Percentiles rank a stretch among this genome's conserved stretches.
Evolutionary conservation across 2,113 vertebrate species (phyloP).

Genomic region (Pteropus alecto): DNA sequence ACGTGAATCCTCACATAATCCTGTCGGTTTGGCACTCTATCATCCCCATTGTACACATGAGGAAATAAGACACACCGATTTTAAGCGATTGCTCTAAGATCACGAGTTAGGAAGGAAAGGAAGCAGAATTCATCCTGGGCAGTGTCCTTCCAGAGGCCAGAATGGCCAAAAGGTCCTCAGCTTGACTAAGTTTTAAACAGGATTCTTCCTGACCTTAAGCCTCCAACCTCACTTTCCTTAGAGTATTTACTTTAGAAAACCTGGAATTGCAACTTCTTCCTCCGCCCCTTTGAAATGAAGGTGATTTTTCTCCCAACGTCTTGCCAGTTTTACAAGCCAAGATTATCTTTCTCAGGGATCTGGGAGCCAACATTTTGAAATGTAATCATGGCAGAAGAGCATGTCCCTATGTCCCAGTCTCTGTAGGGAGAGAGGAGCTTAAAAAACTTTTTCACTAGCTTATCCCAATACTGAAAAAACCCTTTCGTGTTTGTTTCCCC

Average conservation of each 20-base stretch:
- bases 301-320: not conserved
- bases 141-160: not conserved
- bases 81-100: not conserved
- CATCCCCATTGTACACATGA: not conserved
- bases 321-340: too few species aligned
- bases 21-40: not conserved
- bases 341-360: too few species aligned
- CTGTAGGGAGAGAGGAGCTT: too few species aligned
- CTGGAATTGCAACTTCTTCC: not conserved
- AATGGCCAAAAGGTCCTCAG: accelerated
- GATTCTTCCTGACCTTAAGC: not conserved
- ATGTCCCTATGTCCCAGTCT: not conserved
- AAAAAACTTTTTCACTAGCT: not conserved
- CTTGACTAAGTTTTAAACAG: not conserved
- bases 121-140: not conserved
- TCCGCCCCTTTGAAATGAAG: not conserved
- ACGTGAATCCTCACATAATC: not conserved
- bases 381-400: not conserved
- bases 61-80: not conserved
- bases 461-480: not conserved
- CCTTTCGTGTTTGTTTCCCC: not conserved
- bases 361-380: too few species aligned
- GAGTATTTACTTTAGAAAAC: not conserved
- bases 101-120: not conserved
- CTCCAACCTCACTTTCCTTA: not conserved